Evolutionary conservation across 2,797 vertebrate species (phyloP).

Genomic region (Oreochromis grahami): DNA sequence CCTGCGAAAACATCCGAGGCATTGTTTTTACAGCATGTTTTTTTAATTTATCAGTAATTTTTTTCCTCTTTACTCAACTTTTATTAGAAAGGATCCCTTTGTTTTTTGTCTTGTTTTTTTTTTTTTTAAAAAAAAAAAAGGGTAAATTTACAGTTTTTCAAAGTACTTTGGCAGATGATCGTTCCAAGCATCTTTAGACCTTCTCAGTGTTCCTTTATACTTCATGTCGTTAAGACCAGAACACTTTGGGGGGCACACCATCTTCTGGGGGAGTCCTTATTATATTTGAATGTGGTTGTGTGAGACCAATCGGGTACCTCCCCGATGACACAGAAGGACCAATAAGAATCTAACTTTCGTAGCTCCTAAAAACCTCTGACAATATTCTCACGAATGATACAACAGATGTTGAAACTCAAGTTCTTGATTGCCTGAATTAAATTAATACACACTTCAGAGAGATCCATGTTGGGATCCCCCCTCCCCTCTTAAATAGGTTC

Average conservation of each 20-base stretch:
- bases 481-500: neutral
- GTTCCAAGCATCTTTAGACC: neutral
- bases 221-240: neutral
- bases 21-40: neutral
- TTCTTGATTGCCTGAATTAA: neutral
- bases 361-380: neutral
- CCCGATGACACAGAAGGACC: neutral
- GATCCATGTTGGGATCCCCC: fast-evolving
- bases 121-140: neutral
- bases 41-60: neutral
- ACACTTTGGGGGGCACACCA: neutral
- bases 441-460: neutral
- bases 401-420: fast-evolving
- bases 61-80: neutral
- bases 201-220: neutral
- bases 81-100: fast-evolving
- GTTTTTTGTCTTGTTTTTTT: fast-evolving
- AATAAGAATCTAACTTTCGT: fast-evolving
- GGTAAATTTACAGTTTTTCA: neutral
- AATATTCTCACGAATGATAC: neutral
- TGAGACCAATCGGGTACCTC: neutral
- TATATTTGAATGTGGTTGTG: neutral
- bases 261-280: neutral
- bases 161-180: neutral
- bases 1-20: neutral